Evolutionary conservation across 1,140 invertebrate species (phyloP), one percentile per base, ranked within the genome.

Genomic region (Holcopasites calliopsidis): DNA sequence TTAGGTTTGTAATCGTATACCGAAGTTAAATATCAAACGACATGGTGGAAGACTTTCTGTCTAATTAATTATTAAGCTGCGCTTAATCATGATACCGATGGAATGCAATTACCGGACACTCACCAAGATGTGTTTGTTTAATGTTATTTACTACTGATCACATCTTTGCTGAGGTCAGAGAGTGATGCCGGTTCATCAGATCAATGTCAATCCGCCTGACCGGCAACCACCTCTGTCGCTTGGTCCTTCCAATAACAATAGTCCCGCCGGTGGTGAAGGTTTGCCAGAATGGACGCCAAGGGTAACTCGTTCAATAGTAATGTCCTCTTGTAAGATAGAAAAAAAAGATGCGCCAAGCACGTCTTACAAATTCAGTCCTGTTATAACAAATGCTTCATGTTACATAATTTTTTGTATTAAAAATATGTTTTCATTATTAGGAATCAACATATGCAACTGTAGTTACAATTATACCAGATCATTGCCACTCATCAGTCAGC

Each of bases 131-230:
- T 54, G 61, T 79, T 69, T 76, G 33, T 70, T 76, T 47, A 62
- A 79, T 70, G 66, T 74, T 52, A 26, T 80, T 82, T 82, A 44
- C 79, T 49, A 73, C 62, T 79, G 77, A 84, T 83, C 76, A 28
- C 44, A 85, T 78, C 76, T 85, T 80, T 80, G 78, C 44, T 76
- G 79, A 84, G 83, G 84, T 78, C 75, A 54, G 73, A 87, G 71
- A 87, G 85, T 86, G 74, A 90, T 90, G 89, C 89, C 89, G 75
- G 85, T 90, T 77, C 88, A 90, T 77, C 88, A 90, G 81, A 89
- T 90, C 55, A 89, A 86, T 87, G 89, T 90, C 82, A 88, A 87
- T 88, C 88, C 88, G 72, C 87, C 88, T 66, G 88, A 90, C 82
- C 88, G 88, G 89, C 88, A 88, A 84, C 79, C 87, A 79, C 83